Conservation (phyloP, 2,113 vertebrate genomes). For the Grammomys dolichurus region DNA sequence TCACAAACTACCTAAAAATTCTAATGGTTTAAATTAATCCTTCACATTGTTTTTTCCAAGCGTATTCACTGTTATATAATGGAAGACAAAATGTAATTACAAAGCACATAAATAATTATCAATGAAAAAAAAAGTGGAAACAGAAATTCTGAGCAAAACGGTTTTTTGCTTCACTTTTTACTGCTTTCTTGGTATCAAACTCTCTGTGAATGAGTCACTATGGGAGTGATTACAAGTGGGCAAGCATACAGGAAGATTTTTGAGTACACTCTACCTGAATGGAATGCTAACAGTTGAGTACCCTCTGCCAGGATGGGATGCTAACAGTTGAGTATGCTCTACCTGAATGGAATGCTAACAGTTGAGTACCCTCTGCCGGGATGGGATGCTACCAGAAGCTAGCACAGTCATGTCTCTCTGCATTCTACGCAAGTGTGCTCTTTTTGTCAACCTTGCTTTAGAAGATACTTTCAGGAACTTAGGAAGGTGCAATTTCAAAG, state of each 20-base stretch:
- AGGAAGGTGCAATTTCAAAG: conserved; percentile 47
- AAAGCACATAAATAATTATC: neutral
- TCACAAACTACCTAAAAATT: neutral
- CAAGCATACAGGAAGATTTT: neutral
- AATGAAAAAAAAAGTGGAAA: conserved; percentile 6
- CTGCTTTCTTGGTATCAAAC: conserved; percentile 19
- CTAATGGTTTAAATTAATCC: conserved; percentile 3
- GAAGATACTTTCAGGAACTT: conserved; percentile 67
- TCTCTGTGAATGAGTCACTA: conserved; percentile 15
- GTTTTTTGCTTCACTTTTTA: neutral
- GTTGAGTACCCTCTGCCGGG: conserved; percentile 6
- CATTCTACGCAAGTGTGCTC: conserved; percentile 59
- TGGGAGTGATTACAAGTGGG: conserved; percentile 36
- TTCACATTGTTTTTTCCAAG: conserved; percentile 1
- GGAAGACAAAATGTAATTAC: conserved; percentile 42
- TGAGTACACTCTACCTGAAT: conserved; percentile 4
- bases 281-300: conserved; percentile 53
- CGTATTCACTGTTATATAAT: neutral
- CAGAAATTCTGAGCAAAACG: neutral
- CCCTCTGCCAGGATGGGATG: conserved; percentile 34
- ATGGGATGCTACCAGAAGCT: conserved; percentile 61
- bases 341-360: conserved; percentile 47
- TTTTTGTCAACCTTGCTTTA: conserved; percentile 66
- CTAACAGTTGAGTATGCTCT: neutral
- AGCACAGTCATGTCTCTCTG: conserved; percentile 62